Evolutionary conservation across 1,140 invertebrate genomes (phyloP).

Genomic region (Leptopilina clavipes): DNA sequence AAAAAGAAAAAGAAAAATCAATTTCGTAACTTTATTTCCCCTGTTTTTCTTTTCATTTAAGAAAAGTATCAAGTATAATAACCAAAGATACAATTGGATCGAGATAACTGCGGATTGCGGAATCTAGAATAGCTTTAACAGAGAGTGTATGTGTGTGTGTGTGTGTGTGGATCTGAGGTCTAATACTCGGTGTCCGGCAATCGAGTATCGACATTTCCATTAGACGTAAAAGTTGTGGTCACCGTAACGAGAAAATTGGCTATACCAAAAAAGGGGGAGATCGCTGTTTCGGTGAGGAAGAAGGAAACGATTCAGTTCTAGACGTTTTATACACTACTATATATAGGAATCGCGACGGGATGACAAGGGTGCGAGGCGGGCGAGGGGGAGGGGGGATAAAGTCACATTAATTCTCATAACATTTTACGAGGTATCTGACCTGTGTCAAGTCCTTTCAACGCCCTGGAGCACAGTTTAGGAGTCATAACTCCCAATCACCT

Average conservation of each 20-base stretch:
- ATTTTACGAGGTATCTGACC: conserved; percentile 74
- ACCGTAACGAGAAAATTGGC: conserved; percentile 69
- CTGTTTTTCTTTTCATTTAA: not conserved
- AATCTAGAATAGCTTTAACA: conserved; percentile 35
- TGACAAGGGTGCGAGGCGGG: conserved; percentile 44
- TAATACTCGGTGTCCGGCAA: conserved; percentile 59
- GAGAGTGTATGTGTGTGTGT: too few species aligned
- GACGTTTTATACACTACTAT: too few species aligned
- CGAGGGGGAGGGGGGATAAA: too few species aligned
- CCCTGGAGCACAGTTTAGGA: conserved; percentile 73
- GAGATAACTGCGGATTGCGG: conserved; percentile 39
- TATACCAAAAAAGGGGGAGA: conserved; percentile 52
- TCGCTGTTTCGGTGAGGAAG: conserved; percentile 25
- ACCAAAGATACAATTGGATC: conserved; percentile 2
- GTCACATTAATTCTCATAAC: conserved; percentile 75
- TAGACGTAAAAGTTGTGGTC: conserved; percentile 69
- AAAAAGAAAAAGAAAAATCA: not conserved
- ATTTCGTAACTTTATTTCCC: too few species aligned
- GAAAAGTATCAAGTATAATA: too few species aligned
- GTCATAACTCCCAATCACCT: conserved; percentile 74
- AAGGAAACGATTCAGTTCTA: conserved; percentile 47
- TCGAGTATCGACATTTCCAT: conserved; percentile 73
- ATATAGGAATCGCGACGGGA: conserved; percentile 52
- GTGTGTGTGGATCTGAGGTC: too few species aligned
- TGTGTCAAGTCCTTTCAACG: conserved; percentile 72